Percentiles rank a stretch among this genome's conserved stretches.
These are phyloP conservation scores for Adelognathus sp. DNA, from an alignment of 2,888 invertebrate species.

Conservation along the genomic window DNA sequence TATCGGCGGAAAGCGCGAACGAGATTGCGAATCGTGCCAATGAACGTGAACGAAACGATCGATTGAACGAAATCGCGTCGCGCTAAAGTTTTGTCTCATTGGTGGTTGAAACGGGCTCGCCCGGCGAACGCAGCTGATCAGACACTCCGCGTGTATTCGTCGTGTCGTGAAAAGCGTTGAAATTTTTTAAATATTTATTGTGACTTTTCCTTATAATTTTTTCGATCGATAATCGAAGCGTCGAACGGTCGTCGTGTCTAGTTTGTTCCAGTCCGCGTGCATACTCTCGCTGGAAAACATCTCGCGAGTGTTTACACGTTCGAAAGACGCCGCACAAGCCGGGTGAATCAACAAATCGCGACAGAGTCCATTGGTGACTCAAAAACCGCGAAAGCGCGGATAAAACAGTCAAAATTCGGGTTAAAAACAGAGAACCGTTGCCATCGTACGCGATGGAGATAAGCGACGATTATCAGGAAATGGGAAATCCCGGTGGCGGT, in stretches of 20 bases:
- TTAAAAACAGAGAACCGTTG: slow-evolving; percentile 93
- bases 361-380: slow-evolving; percentile 36
- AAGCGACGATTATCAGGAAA: slow-evolving; percentile 79
- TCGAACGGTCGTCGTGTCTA: no score
- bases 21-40: slow-evolving; percentile 35
- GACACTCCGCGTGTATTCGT: background rate
- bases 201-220: no score
- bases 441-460: slow-evolving; percentile 92
- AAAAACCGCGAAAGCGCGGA: slow-evolving; percentile 58
- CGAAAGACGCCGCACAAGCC: no score
- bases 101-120: background rate
- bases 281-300: no score
- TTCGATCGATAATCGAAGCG: no score
- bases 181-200: no score
- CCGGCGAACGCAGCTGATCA: background rate
- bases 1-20: slow-evolving; percentile 27
- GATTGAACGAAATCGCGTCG: background rate
- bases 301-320: background rate
- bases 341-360: background rate
- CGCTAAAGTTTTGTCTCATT: background rate
- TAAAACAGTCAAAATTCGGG: slow-evolving; percentile 90
- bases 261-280: no score
- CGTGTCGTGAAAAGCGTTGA: background rate
- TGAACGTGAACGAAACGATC: background rate
- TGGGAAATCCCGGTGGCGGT: slow-evolving; percentile 75